Evolutionary conservation across 2,113 vertebrate species (phyloP), one percentile per base, ranked within the genome.

Genomic region (Corythoichthys haematopterus): DNA sequence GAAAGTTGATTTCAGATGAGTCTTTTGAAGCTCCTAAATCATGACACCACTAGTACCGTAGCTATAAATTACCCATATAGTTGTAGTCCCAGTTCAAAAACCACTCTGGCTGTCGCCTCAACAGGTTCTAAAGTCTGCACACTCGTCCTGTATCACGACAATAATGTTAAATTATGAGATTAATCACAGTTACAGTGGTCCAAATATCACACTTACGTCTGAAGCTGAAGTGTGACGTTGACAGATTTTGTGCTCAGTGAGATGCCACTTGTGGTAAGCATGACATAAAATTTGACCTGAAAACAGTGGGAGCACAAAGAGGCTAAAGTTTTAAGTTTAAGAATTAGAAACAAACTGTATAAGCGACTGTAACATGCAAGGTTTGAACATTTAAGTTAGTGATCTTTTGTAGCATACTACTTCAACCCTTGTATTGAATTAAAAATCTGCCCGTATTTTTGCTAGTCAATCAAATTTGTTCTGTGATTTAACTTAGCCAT

Each of bases 81-180:
- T 35, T 95, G 93, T 65, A 98, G 88, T 75, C 93, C 87, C 75
- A 98, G 84, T 82, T 95, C 93, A 88, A 98, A 92, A 84, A 96
- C 84, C 71, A 98, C 94, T 92, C 91, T 93, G 74, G 94, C 94
- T 45, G 84, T 91, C 4, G 94, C 93, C 74, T 89, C 87, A 72
- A 94, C 88, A 80, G 92, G 80, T 72, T 83, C 77, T 74, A 91
- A 90, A 84, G 74, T 86, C 84, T 98, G 95, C 83, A 89, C 88
- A 85, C 95, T 98, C 80, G 94, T 94, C 88, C 96, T 98, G 72
- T 63, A 86, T n/a, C 62, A 75, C 28, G 74, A 58, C 20, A 28
- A 28, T 3, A 58, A 65, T 8, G 71, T 2, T 40, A 0, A 62
- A 68, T 35, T 35, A 35, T 36, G 52, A 48, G 6, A 57, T 55